phyloP scores from a whole-genome alignment of 2,113 vertebrate genomes.

The Struthidea cinerea region DNA sequence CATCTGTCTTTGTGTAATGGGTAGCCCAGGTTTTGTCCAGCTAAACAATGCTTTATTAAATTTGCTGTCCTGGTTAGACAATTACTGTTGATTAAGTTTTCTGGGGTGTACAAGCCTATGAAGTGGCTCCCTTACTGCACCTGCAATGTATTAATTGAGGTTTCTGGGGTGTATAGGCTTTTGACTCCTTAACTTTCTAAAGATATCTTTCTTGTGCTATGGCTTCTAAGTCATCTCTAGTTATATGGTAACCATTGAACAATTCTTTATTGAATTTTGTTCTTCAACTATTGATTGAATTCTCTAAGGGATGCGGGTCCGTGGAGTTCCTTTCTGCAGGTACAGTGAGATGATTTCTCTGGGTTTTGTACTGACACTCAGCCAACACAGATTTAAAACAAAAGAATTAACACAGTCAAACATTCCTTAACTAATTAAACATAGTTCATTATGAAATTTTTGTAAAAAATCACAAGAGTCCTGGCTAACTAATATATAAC shows the following conservation, averaged over 20 bases:
- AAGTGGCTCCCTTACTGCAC: background rate
- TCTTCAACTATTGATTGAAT: background rate
- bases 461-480: background rate
- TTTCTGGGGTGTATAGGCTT: background rate
- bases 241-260: background rate
- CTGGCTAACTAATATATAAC: background rate
- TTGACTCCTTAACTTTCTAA: background rate
- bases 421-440: background rate
- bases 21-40: background rate
- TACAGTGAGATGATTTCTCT: background rate
- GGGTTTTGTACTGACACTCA: background rate
- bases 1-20: background rate
- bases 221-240: background rate
- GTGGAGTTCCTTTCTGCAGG: background rate
- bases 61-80: background rate
- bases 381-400: background rate
- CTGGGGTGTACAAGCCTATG: background rate
- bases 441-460: background rate
- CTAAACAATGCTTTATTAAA: background rate
- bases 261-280: background rate
- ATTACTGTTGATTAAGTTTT: background rate
- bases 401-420: background rate
- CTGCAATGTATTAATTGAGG: background rate
- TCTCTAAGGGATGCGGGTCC: background rate
- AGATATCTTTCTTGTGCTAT: background rate